Conservation (phyloP, 2,888 invertebrate genomes). For the Eupithecia centaureata region DNA sequence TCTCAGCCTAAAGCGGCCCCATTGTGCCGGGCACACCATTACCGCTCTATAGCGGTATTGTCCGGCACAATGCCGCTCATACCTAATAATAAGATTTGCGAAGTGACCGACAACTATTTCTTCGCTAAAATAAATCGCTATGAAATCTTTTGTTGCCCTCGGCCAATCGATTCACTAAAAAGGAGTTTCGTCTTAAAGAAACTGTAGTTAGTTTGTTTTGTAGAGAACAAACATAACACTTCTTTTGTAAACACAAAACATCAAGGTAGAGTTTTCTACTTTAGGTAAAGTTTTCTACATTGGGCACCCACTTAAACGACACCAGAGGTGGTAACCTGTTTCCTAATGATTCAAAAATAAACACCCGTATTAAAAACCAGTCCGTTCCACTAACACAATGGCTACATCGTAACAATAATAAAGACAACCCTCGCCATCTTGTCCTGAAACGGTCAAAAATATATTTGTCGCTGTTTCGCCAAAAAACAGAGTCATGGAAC, state of each 20-base stretch:
- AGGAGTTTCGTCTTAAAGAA: constrained; percentile 6
- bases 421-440: constrained; percentile 3
- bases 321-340: too few relatives aligned
- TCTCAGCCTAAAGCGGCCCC: not conserved
- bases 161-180: constrained; percentile 21
- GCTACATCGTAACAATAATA: not conserved
- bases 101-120: constrained; percentile 29
- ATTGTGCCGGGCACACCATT: constrained; percentile 42
- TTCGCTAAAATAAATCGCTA: constrained; percentile 44
- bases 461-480: constrained; percentile 13
- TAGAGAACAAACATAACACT: not conserved
- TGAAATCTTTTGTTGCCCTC: constrained; percentile 23
- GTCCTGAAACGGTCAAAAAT: constrained; percentile 11
- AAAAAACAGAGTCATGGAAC: constrained; percentile 35
- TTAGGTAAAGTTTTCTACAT: too few relatives aligned
- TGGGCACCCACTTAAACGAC: too few relatives aligned
- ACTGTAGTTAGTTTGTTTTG: constrained; percentile 3
- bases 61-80: constrained; percentile 59
- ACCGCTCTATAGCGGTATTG: constrained; percentile 63
- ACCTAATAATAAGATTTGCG: constrained; percentile 41
- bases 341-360: not conserved
- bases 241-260: too few relatives aligned
- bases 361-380: not conserved
- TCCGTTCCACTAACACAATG: not conserved
- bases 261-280: too few relatives aligned